Base-by-base conservation (phyloP, 2,888 invertebrate species). In the Tortrix viridana region DNA sequence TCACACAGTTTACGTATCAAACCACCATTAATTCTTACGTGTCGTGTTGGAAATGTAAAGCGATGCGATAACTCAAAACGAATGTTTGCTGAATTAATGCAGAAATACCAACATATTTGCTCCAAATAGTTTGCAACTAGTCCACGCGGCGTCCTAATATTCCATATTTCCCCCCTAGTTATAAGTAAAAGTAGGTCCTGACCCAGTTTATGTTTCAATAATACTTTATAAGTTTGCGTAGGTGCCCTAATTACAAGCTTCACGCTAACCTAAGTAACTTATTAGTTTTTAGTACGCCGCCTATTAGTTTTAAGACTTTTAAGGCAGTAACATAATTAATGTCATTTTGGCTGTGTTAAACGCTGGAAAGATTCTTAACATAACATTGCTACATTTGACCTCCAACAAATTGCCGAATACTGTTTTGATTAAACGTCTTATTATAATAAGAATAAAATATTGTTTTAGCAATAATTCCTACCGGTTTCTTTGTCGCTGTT, bases 151-250 rank as follows among this genome's bases (percentile, higher is more conserved):
- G 41, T 54, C 54, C 48, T 53, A 63, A 43, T 48, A 53, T 37
- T 47, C 43, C 38, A 56, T 49, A 26, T 58, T 63, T 57, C 44
- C 56, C 49, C 57, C 63, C 57, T 41, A 53, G 57, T 52, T 47
- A 32, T 47, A 22, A 32, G 26, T 26, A n/a, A n/a, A n/a, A n/a
- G 9, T 32, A 12, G 3, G 12, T 32, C 47, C 46, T 14, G 63
- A 19, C 63, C 57, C 48, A 63, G 19, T 63, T 63, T 58, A 20
- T 38, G 12, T 26, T 32, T 32, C 26, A 52, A 32, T 47, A 63
- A 53, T 57, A 57, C 41, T 20, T 47, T 37, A 52, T n/a, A 7
- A 56, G 37, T 53, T 52, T 63, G 20, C n/a, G 41, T 43, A 57
- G 32, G 48, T 53, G 63, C 47, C 43, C 47, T 58, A 20, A 58